Evolutionary conservation across 2,888 invertebrate species (phyloP).

Genomic region (Euzophera pinguis): DNA sequence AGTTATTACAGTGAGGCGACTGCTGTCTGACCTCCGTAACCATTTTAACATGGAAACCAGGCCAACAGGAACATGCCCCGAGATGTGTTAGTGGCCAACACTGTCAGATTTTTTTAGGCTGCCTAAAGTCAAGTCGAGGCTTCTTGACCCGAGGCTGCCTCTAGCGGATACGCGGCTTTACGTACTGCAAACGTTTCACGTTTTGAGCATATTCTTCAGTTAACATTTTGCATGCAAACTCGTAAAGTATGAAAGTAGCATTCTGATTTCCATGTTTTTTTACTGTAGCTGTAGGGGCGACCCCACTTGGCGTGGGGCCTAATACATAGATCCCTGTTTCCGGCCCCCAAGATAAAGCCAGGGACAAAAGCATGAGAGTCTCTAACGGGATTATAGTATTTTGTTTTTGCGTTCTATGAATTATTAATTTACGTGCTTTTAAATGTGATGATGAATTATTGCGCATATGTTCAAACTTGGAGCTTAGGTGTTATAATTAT

Average conservation of each 20-base stretch:
- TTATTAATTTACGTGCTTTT: slow-evolving; percentile 41
- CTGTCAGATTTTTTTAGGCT: too few relatives aligned
- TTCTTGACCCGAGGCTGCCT: too few relatives aligned
- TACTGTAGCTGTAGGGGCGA: neutral
- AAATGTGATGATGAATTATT: slow-evolving; percentile 17
- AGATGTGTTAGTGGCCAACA: too few relatives aligned
- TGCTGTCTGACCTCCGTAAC: too few relatives aligned
- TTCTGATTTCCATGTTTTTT: neutral
- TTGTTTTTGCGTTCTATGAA: slow-evolving; percentile 55
- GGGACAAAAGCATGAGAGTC: slow-evolving; percentile 32
- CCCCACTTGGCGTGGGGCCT: slow-evolving; percentile 30
- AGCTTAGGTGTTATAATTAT: neutral
- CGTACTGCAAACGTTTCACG: too few relatives aligned
- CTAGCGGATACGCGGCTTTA: too few relatives aligned
- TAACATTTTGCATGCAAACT: neutral
- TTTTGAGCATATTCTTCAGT: too few relatives aligned
- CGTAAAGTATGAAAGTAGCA: neutral
- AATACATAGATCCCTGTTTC: slow-evolving; percentile 50
- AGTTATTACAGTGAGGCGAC: too few relatives aligned
- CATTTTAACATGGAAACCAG: too few relatives aligned
- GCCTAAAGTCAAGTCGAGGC: too few relatives aligned
- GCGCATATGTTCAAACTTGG: neutral
- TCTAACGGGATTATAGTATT: slow-evolving; percentile 63
- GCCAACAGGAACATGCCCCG: too few relatives aligned
- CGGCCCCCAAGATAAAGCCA: slow-evolving; percentile 35